A percentile compares a stretch with the other conserved stretches of the same genome.
These are phyloP conservation scores for Acholoe squamosa DNA, from an alignment of 2,888 invertebrate genomes.

Conservation along the genomic window DNA sequence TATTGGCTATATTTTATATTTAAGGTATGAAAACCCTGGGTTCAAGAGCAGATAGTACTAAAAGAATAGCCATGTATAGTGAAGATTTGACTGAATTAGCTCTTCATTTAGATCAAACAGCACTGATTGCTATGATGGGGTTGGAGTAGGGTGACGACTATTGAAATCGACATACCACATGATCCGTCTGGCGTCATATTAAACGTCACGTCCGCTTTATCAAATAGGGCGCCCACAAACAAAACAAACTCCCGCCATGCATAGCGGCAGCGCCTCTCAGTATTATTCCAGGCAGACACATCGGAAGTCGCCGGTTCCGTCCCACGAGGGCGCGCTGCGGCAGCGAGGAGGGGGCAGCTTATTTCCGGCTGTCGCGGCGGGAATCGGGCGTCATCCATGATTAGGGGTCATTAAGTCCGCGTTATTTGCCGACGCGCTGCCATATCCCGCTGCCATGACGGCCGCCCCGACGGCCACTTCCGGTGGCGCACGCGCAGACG, in stretches of 20 bases:
- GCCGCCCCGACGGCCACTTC: background rate
- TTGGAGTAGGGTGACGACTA: background rate
- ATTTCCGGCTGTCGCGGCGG: slow-evolving; percentile 6
- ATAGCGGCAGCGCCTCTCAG: background rate
- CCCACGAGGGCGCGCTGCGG: background rate
- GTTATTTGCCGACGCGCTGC: slow-evolving; percentile 38
- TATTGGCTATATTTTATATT: no score
- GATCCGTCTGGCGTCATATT: slow-evolving; percentile 24
- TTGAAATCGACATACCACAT: slow-evolving; percentile 44
- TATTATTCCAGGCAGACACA: slow-evolving; percentile 40
- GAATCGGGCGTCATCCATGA: slow-evolving; percentile 8
- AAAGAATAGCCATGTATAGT: no score
- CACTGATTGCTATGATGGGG: background rate
- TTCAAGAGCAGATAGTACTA: no score
- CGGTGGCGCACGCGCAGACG: slow-evolving; percentile 35
- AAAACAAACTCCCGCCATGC: background rate
- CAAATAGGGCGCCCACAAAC: background rate
- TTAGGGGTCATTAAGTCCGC: slow-evolving; percentile 53
- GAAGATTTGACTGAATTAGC: no score
- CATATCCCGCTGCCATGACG: slow-evolving; percentile 23
- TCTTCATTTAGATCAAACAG: no score
- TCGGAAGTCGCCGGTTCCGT: slow-evolving; percentile 2
- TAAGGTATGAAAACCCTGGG: no score
- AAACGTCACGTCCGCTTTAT: slow-evolving; percentile 12
- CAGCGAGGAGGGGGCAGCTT: background rate